phyloP scores from a whole-genome alignment of 2,888 invertebrate genomes.

The Sarcophaga carnaria region DNA sequence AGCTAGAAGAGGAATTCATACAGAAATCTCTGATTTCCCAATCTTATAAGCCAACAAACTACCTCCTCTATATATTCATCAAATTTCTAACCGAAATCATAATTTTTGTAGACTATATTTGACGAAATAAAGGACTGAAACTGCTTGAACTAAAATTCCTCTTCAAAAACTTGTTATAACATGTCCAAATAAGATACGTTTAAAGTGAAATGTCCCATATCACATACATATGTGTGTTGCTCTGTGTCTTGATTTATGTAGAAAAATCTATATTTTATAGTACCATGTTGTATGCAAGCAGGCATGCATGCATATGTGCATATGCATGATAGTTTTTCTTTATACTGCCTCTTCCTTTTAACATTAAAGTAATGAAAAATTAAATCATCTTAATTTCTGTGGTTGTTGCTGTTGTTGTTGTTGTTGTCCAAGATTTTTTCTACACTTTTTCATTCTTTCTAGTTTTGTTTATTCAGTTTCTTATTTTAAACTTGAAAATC shows the following conservation, averaged over 20 bases:
- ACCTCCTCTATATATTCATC: not conserved
- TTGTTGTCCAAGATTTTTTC: not conserved
- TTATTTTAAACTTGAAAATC: constrained; percentile 66
- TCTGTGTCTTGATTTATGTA: no score
- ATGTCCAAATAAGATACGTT: no score
- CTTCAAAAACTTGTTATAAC: no score
- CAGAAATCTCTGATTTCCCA: not conserved
- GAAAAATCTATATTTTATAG: not conserved
- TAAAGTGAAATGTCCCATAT: no score
- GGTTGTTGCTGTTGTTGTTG: no score
- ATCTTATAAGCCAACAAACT: not conserved
- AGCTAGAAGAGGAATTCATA: not conserved
- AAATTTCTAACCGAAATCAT: not conserved
- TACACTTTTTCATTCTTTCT: not conserved
- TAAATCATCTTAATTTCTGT: constrained; percentile 52
- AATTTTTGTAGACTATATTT: no score
- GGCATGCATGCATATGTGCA: not conserved
- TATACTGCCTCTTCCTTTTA: constrained; percentile 8
- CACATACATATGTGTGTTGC: no score
- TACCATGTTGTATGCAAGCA: not conserved
- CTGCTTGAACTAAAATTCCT: no score
- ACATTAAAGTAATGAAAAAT: constrained; percentile 59
- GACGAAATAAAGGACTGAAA: no score
- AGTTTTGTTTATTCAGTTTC: constrained; percentile 3
- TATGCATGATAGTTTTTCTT: not conserved